phyloP scores from a whole-genome alignment of 2,797 vertebrate genomes.

The Artibeus lituratus region DNA sequence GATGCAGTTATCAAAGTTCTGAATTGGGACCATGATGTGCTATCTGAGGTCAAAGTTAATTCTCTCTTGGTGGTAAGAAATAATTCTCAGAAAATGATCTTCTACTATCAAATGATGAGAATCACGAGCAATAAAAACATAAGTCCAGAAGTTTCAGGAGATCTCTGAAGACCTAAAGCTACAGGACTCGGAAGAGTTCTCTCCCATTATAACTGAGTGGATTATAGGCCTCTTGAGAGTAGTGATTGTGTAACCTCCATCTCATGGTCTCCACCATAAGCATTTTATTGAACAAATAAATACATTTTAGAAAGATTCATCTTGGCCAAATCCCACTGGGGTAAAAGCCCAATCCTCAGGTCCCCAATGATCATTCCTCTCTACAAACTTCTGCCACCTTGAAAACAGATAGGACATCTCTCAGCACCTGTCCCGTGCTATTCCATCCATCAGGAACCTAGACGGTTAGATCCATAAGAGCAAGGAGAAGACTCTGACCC shows the following conservation, averaged over 20 bases:
- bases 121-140: neutral
- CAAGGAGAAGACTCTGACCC: neutral
- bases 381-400: neutral
- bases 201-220: neutral
- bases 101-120: neutral
- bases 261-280: neutral
- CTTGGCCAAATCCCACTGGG: neutral
- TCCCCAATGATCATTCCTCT: neutral
- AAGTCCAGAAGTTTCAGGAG: neutral
- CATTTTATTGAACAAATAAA: neutral
- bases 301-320: conserved; percentile 10
- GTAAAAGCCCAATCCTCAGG: neutral
- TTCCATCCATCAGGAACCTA: neutral
- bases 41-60: neutral
- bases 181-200: neutral
- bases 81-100: neutral
- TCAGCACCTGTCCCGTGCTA: neutral
- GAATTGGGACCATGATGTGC: neutral
- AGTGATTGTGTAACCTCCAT: neutral
- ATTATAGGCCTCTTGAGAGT: neutral
- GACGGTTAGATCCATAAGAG: neutral
- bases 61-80: neutral
- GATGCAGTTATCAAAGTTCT: neutral
- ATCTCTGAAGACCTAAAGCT: neutral
- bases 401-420: neutral